Percentiles rank a stretch among this genome's conserved stretches.
Conservation (phyloP, 2,888 invertebrate species). For the Aphelenchoides bicaudatus region DNA sequence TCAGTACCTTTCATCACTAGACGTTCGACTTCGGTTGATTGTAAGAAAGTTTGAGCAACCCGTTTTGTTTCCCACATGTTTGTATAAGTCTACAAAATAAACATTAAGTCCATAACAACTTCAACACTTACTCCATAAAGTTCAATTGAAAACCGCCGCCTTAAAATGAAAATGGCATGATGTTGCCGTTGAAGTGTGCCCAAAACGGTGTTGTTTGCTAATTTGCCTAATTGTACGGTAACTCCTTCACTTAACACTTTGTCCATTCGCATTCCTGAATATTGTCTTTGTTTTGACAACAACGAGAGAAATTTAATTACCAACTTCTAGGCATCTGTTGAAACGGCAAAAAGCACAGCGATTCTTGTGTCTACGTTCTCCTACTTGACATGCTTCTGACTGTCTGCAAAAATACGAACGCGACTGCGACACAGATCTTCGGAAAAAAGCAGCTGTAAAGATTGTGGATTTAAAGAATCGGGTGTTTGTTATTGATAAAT, state of each 20-base stretch:
- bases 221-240: conserved; percentile 1
- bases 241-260: background rate
- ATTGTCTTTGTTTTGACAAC: background rate
- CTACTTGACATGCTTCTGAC: background rate
- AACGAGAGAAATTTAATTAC: conserved; percentile 2
- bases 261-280: too few relatives aligned
- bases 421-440: too few relatives aligned
- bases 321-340: background rate
- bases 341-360: conserved; percentile 14
- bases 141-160: too few relatives aligned
- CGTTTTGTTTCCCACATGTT: conserved; percentile 10
- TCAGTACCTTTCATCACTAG: conserved; percentile 4
- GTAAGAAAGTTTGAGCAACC: background rate
- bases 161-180: too few relatives aligned
- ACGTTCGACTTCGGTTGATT: background rate
- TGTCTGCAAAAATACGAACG: conserved; percentile 12
- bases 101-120: background rate
- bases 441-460: too few relatives aligned
- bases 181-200: too few relatives aligned
- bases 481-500: too few relatives aligned
- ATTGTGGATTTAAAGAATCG: too few relatives aligned
- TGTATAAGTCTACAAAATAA: background rate
- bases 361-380: conserved; percentile 11
- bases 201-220: too few relatives aligned
- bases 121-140: too few relatives aligned